phyloP scores from a whole-genome alignment of 2,113 vertebrate species.

The Sinocyclocheilus anophthalmus region DNA sequence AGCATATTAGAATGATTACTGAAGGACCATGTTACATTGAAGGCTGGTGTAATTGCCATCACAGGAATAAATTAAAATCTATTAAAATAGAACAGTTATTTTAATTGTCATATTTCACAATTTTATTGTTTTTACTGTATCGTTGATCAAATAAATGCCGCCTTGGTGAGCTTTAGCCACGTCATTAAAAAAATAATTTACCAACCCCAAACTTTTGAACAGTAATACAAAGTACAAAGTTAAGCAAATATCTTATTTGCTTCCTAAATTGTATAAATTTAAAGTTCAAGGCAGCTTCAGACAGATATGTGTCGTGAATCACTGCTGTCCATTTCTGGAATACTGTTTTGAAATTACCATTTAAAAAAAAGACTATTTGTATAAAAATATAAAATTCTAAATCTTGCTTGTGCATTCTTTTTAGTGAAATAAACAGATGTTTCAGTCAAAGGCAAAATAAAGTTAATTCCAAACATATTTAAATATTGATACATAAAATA shows the following conservation, averaged over 20 bases:
- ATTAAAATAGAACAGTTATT: too few relatives aligned
- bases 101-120: too few relatives aligned
- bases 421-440: neutral
- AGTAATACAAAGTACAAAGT: neutral
- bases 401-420: neutral
- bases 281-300: too few relatives aligned
- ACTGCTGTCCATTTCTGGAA: neutral
- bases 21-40: too few relatives aligned
- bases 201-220: neutral
- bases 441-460: neutral
- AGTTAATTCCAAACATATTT: neutral
- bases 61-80: too few relatives aligned
- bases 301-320: neutral
- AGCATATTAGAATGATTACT: too few relatives aligned
- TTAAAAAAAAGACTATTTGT: neutral
- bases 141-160: too few relatives aligned
- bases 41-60: too few relatives aligned
- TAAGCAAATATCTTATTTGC: neutral
- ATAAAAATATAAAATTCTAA: neutral
- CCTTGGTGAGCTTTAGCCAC: too few relatives aligned
- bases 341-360: neutral
- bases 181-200: too few relatives aligned
- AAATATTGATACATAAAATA: neutral
- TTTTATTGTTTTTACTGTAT: too few relatives aligned
- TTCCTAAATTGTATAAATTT: neutral